Conservation (phyloP, 1,140 invertebrate genomes). For the Ylistrum balloti region DNA sequence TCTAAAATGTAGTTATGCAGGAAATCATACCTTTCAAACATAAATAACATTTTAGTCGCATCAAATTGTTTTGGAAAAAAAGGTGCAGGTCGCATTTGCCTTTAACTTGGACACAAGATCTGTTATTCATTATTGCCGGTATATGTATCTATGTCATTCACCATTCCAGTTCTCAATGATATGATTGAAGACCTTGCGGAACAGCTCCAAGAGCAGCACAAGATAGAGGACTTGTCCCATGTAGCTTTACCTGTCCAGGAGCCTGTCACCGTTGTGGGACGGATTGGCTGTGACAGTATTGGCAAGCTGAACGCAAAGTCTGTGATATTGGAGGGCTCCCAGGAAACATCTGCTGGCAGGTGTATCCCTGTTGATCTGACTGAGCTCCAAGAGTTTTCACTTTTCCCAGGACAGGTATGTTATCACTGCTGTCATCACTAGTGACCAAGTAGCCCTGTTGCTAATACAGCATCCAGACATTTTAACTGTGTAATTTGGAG, state of each 20-base stretch:
- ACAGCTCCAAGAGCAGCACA: conserved; percentile 70
- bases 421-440: background rate
- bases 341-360: conserved; percentile 80
- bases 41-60: too few species aligned
- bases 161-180: conserved; percentile 79
- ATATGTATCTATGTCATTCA: background rate
- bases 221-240: conserved; percentile 75
- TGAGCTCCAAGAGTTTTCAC: conserved; percentile 87
- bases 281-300: conserved; percentile 89
- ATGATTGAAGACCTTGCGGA: conserved; percentile 82
- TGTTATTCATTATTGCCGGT: too few species aligned
- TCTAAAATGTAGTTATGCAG: too few species aligned
- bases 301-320: conserved; percentile 88
- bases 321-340: conserved; percentile 88
- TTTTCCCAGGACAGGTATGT: conserved; percentile 91
- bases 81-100: too few species aligned
- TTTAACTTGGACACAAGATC: too few species aligned
- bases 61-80: too few species aligned
- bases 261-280: conserved; percentile 84
- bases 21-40: too few species aligned
- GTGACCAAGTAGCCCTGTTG: too few species aligned
- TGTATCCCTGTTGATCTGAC: conserved; percentile 85
- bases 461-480: too few species aligned
- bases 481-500: too few species aligned
- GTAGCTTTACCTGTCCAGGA: conserved; percentile 80